These are phyloP conservation scores for Mus musculus DNA, from an alignment of 2,113 vertebrate genomes.

Conservation along the genomic window GRCm39 chr9:42044501-42045000, in stretches of 20 bases:
- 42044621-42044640: neutral
- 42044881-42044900: neutral
- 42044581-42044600: neutral
- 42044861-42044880: neutral
- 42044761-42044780: constrained; percentile 52
- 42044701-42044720: constrained; percentile 65
- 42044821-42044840: neutral
- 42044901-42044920: neutral
- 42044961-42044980: neutral
- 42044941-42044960: neutral
- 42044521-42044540: neutral
- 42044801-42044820: neutral
- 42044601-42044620: neutral
- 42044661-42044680: constrained; percentile 34
- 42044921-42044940: neutral
- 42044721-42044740: constrained; percentile 36
- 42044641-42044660: constrained; percentile 34
- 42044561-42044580: constrained; percentile 1
- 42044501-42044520: neutral
- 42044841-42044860: neutral
- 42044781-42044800: neutral
- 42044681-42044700: constrained; percentile 44
- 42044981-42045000: neutral
- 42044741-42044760: constrained; percentile 18
- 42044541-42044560: neutral